Conservation (phyloP, 2,113 vertebrate genomes). For the Rostratula benghalensis region DNA sequence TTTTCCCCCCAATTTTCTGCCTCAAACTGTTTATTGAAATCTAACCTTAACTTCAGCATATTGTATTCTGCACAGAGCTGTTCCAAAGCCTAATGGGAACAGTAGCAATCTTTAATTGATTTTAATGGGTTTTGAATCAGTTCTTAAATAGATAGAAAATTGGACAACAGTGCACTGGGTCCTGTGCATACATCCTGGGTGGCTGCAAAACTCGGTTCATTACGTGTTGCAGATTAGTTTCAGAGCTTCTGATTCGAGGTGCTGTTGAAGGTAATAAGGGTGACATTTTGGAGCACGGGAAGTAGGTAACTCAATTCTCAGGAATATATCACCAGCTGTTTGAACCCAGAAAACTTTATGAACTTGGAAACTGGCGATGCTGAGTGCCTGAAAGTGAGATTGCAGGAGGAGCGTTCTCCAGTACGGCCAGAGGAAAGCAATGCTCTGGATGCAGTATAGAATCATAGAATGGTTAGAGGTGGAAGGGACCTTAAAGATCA, state of each 20-base stretch:
- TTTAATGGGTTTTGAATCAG: neutral
- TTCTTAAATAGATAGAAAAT: conserved; percentile 30
- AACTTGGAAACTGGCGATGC: neutral
- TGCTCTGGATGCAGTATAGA: neutral
- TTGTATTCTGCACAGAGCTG: neutral
- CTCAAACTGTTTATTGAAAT: neutral
- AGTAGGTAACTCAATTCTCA: neutral
- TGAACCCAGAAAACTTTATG: neutral
- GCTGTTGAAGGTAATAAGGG: neutral
- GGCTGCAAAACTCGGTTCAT: neutral
- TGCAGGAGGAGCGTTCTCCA: neutral
- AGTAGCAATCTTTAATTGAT: conserved; percentile 11
- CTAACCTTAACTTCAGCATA: neutral
- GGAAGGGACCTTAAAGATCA: too few species aligned
- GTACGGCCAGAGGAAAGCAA: neutral
- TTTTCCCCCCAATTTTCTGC: neutral
- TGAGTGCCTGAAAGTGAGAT: accelerated
- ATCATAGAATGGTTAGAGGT: too few species aligned
- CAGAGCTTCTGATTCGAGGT: conserved; percentile 23
- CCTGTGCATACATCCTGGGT: neutral
- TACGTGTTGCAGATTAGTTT: conserved; percentile 4
- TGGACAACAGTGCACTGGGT: neutral
- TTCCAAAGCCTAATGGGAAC: neutral
- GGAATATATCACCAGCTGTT: neutral
- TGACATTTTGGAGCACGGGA: neutral